These are phyloP conservation scores for Drosophila cracens DNA, from an alignment of 2,888 invertebrate species.

Conservation along the genomic window DNA sequence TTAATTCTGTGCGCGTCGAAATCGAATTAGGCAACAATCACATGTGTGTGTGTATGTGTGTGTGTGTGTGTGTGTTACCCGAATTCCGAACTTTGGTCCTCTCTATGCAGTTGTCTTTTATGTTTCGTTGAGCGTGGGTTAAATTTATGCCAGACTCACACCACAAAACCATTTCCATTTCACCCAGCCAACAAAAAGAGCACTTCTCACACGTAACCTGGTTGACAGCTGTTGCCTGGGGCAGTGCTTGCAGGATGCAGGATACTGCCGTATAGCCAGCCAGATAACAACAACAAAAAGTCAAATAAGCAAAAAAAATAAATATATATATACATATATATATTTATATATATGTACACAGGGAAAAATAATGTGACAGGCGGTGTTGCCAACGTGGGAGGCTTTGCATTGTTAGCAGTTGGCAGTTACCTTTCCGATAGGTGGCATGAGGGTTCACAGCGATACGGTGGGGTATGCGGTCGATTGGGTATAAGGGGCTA, in stretches of 20 bases:
- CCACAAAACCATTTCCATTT: conserved; percentile 3
- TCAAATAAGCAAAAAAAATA: conserved; percentile 65
- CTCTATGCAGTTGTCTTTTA: conserved; percentile 52
- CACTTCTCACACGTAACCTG: conserved; percentile 67
- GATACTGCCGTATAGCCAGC: conserved; percentile 25
- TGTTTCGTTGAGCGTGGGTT: conserved; percentile 32
- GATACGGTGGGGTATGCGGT: neutral
- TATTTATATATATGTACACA: conserved; percentile 6
- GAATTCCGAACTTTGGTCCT: conserved; percentile 3
- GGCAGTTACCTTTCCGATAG: conserved; percentile 66
- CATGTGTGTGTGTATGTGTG: conserved; percentile 1
- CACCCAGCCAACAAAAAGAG: neutral
- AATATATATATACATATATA: conserved; percentile 4
- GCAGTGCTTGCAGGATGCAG: conserved; percentile 38
- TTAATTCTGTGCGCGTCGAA: conserved; percentile 70
- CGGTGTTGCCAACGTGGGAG: conserved; percentile 59
- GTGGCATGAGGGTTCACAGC: conserved; percentile 16
- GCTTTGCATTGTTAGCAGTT: conserved; percentile 74
- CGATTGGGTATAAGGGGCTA: conserved; percentile 1
- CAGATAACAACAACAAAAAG: conserved; percentile 66
- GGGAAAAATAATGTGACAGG: conserved; percentile 55
- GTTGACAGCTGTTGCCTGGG: conserved; percentile 76
- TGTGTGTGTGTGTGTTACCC: conserved; percentile 1
- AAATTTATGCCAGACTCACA: conserved; percentile 58
- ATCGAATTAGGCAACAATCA: conserved; percentile 68